These are phyloP conservation scores for Hyposmocoma kahamanoa DNA, from an alignment of 1,140 invertebrate genomes.

Conservation along the genomic window DNA sequence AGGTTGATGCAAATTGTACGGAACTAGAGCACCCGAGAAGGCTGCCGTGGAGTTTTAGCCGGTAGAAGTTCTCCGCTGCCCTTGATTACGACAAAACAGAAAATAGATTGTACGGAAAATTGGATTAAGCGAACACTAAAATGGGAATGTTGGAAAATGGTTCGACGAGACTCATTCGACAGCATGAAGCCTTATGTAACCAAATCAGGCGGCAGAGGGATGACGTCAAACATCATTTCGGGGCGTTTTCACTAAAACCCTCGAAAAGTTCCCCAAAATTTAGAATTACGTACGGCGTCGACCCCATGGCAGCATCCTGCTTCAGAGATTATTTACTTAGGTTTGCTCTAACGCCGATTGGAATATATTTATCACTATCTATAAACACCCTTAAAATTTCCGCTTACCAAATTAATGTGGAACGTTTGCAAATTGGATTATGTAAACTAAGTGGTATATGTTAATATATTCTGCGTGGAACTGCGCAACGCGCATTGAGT, in stretches of 20 bases:
- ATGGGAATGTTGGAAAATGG: too few relatives aligned
- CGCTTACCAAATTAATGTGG: slow-evolving; percentile 20
- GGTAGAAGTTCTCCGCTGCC: too few relatives aligned
- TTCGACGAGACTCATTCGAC: slow-evolving; percentile 16
- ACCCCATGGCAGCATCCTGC: slow-evolving; percentile 19
- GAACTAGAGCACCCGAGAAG: too few relatives aligned
- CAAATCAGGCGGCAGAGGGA: slow-evolving; percentile 25
- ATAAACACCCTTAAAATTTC: slow-evolving; percentile 23
- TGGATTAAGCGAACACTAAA: too few relatives aligned
- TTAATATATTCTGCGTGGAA: slow-evolving; percentile 26
- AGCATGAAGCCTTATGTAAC: neutral
- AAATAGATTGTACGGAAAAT: too few relatives aligned
- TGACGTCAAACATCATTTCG: slow-evolving; percentile 25
- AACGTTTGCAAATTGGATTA: slow-evolving; percentile 22
- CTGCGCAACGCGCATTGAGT: neutral
- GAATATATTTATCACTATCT: slow-evolving; percentile 29
- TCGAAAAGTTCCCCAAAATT: slow-evolving; percentile 32
- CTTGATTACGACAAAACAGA: too few relatives aligned
- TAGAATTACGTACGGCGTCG: slow-evolving; percentile 25
- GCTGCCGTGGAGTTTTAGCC: too few relatives aligned
- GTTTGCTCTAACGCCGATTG: slow-evolving; percentile 35
- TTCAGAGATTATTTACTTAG: slow-evolving; percentile 42
- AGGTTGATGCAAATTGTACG: too few relatives aligned
- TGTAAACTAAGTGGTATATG: slow-evolving; percentile 19
- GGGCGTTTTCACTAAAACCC: slow-evolving; percentile 34